These are phyloP conservation scores for Papilio machaon DNA, from an alignment of 1,140 invertebrate genomes.

Conservation along the genomic window DNA sequence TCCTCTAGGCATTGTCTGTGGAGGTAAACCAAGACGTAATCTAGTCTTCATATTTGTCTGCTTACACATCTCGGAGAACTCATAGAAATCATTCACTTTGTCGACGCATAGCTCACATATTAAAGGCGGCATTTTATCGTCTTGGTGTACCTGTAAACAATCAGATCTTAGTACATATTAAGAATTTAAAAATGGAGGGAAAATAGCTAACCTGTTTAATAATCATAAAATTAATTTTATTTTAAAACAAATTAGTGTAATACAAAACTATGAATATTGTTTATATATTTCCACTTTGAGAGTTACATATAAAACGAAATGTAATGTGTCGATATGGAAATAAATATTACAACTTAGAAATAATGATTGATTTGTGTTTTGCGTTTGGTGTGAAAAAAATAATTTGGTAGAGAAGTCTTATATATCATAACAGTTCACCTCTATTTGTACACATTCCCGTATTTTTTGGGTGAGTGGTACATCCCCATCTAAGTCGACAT, in stretches of 20 bases:
- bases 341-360: not conserved
- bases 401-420: not conserved
- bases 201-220: not conserved
- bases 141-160: conserved; percentile 74
- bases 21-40: conserved; percentile 76
- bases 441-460: conserved; percentile 76
- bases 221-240: not conserved
- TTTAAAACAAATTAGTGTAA: not conserved
- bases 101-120: conserved; percentile 83
- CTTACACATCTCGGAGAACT: conserved; percentile 82
- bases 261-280: not conserved
- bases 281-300: not conserved
- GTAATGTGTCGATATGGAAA: not conserved
- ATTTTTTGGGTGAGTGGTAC: conserved; percentile 69
- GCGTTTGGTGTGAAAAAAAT: not conserved
- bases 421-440: conserved; percentile 56
- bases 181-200: conserved; percentile 12
- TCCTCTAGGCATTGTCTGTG: conserved; percentile 56
- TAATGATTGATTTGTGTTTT: not conserved
- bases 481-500: conserved; percentile 55
- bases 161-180: not conserved
- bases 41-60: conserved; percentile 81
- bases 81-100: conserved; percentile 84
- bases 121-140: conserved; percentile 84
- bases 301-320: too few relatives aligned